Percentiles rank a stretch among this genome's conserved stretches.
Conservation (phyloP, 2,797 vertebrate species). For the Lerista edwardsae region DNA sequence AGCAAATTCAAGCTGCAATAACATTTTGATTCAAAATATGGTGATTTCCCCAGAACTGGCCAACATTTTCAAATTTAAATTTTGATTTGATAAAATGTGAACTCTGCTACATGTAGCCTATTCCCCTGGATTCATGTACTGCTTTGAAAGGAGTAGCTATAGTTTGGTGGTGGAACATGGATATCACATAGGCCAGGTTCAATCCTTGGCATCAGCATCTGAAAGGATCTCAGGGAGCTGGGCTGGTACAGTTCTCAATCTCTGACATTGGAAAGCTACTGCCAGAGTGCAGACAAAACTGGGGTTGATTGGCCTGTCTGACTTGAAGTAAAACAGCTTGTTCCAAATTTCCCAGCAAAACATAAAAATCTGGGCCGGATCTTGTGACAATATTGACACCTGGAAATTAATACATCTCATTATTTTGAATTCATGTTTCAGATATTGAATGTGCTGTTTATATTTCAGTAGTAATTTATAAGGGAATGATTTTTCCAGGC, state of each 20-base stretch:
- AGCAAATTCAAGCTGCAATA: neutral
- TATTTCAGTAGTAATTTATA: neutral
- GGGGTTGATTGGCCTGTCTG: neutral
- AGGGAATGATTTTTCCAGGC: neutral
- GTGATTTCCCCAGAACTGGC: neutral
- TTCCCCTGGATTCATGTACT: neutral
- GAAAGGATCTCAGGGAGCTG: neutral
- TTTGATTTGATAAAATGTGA: neutral
- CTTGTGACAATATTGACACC: neutral
- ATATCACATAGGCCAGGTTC: neutral
- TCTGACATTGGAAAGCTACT: no score
- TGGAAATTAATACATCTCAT: neutral
- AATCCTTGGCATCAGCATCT: neutral
- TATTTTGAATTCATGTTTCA: neutral
- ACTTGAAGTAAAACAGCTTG: neutral
- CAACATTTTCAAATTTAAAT: neutral
- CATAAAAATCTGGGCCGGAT: neutral
- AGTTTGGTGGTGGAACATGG: neutral
- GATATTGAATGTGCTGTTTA: neutral
- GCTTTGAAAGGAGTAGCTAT: neutral
- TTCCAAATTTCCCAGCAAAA: neutral
- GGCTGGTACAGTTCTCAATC: neutral
- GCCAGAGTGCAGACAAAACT: neutral
- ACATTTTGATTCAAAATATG: neutral
- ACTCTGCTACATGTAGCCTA: neutral